Percentiles rank a stretch among this genome's conserved stretches.
These are phyloP conservation scores for Uloborus diversus DNA, from an alignment of 1,140 invertebrate genomes.

Conservation along the genomic window DNA sequence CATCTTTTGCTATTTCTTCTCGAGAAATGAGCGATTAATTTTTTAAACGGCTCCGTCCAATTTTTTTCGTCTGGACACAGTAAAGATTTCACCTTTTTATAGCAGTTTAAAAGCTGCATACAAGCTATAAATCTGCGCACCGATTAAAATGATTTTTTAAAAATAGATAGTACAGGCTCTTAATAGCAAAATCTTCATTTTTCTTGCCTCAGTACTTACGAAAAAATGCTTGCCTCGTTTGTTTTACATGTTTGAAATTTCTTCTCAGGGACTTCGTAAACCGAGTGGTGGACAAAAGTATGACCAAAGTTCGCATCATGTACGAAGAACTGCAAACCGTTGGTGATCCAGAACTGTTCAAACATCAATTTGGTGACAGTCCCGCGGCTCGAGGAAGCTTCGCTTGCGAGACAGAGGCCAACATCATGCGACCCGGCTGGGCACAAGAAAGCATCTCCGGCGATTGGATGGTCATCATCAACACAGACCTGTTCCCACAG, in stretches of 20 bases:
- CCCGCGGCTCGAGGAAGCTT: constrained; percentile 64
- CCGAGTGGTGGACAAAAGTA: constrained; percentile 58
- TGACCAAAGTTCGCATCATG: constrained; percentile 57
- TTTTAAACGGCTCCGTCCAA: too few relatives aligned
- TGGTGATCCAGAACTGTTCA: constrained; percentile 59
- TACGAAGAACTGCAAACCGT: constrained; percentile 61
- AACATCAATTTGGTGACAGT: constrained; percentile 57
- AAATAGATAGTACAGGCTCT: too few relatives aligned
- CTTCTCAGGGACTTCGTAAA: constrained; percentile 58
- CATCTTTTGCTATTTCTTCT: too few relatives aligned
- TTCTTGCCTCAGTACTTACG: too few relatives aligned
- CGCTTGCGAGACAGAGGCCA: constrained; percentile 66
- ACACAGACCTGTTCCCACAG: constrained; percentile 66
- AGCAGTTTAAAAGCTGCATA: too few relatives aligned
- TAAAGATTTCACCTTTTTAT: too few relatives aligned
- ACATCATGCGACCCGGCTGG: constrained; percentile 66
- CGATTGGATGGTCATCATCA: constrained; percentile 67
- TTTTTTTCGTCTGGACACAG: too few relatives aligned
- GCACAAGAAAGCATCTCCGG: constrained; percentile 65
- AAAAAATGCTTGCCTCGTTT: too few relatives aligned
- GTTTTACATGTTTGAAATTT: background rate
- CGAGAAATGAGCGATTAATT: too few relatives aligned
- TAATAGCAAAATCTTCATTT: too few relatives aligned
- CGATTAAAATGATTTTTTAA: too few relatives aligned
- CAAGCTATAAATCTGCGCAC: too few relatives aligned